Conservation (phyloP, 2,113 vertebrate species). For the Eleginops maclovinus region DNA sequence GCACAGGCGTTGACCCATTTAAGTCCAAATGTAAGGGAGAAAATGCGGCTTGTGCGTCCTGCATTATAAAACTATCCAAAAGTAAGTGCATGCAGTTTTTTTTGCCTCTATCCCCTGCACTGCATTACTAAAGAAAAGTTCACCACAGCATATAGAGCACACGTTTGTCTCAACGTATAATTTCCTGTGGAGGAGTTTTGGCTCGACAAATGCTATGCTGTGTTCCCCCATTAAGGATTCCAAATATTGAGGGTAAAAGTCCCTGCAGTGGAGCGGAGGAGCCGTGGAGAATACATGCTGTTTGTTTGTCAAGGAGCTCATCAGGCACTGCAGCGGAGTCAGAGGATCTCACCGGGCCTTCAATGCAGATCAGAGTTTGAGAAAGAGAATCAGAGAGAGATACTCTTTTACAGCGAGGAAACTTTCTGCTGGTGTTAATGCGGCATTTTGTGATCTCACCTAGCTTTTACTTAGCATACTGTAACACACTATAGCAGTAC, state of each 20-base stretch:
- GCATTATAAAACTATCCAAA: neutral
- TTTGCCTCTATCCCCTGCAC: neutral
- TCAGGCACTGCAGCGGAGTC: slow-evolving; percentile 27
- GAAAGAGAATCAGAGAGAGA: neutral
- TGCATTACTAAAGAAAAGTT: neutral
- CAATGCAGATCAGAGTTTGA: slow-evolving; percentile 22
- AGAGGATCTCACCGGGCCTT: neutral
- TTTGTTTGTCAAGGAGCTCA: slow-evolving; percentile 42
- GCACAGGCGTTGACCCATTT: neutral
- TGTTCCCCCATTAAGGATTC: slow-evolving; percentile 24
- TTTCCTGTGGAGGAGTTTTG: slow-evolving; percentile 14
- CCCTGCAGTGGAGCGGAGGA: neutral
- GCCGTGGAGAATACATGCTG: slow-evolving; percentile 4
- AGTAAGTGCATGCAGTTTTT: neutral
- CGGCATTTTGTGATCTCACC: neutral
- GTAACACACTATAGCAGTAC: neutral
- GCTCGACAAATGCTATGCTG: neutral
- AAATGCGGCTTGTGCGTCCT: neutral
- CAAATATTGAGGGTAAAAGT: slow-evolving; percentile 41
- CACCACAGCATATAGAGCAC: neutral
- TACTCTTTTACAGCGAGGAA: neutral
- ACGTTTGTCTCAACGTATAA: neutral
- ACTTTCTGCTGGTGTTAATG: neutral
- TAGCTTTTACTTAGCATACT: neutral
- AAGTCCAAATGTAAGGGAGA: neutral